Conservation (phyloP, 2,797 vertebrate genomes). For the Enteromius unitaeniatus region DNA sequence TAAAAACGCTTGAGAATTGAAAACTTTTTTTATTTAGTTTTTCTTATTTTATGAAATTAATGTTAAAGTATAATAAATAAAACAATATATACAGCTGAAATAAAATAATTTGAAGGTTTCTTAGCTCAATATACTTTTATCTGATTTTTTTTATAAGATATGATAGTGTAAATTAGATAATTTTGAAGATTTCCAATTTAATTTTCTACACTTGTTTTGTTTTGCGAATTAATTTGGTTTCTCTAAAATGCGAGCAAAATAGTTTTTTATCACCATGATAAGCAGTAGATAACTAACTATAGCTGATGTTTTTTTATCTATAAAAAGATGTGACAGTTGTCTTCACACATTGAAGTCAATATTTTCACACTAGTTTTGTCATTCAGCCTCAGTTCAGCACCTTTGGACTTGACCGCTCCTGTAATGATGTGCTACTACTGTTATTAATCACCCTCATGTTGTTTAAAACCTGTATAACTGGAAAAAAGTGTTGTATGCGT, state of each 20-base stretch:
- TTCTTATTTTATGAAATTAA: background rate
- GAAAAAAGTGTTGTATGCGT: background rate
- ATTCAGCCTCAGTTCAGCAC: background rate
- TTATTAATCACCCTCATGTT: background rate
- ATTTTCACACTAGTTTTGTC: background rate
- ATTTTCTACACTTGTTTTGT: background rate
- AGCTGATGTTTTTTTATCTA: background rate
- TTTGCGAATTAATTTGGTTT: background rate
- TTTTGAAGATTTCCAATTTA: background rate
- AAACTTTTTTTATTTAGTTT: background rate
- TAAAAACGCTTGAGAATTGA: background rate
- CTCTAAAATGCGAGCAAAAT: background rate
- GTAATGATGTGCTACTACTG: background rate
- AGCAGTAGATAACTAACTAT: background rate
- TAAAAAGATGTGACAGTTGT: background rate
- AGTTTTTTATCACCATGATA: background rate
- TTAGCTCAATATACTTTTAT: background rate
- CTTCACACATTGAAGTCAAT: background rate
- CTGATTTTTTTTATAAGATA: no score
- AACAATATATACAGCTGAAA: background rate
- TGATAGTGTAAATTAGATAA: background rate
- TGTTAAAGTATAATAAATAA: background rate
- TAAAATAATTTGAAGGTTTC: background rate
- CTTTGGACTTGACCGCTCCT: background rate
- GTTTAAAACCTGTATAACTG: background rate